These are phyloP conservation scores for Meleagris gallopavo DNA, from an alignment of 2,113 vertebrate species.

Conservation along the genomic window DNA sequence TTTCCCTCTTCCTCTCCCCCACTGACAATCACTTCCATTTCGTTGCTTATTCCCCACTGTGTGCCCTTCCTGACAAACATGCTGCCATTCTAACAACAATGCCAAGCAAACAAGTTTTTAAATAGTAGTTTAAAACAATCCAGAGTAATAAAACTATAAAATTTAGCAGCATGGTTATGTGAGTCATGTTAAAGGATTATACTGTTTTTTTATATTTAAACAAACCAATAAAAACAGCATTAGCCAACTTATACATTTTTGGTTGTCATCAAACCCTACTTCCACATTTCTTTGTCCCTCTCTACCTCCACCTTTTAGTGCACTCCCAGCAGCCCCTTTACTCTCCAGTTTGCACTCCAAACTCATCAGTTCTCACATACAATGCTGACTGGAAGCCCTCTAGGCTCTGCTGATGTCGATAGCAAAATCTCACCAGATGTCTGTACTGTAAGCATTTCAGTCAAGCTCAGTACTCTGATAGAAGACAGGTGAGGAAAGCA, in stretches of 20 bases:
- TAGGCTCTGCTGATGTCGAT: neutral
- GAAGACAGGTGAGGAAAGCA: neutral
- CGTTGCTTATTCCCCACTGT: slow-evolving; percentile 8
- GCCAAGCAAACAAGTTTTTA: neutral
- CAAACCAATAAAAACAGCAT: neutral
- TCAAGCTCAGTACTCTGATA: neutral
- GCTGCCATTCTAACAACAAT: neutral
- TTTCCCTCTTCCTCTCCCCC: slow-evolving; percentile 25
- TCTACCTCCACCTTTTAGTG: neutral
- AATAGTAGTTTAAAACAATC: neutral
- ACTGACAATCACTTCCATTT: slow-evolving; percentile 24
- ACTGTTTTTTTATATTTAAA: neutral
- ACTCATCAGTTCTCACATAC: neutral
- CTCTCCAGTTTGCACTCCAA: neutral
- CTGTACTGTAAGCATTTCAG: fast-evolving
- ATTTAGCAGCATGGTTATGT: neutral
- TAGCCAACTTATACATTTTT: neutral
- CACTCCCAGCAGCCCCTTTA: fast-evolving
- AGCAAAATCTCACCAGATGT: neutral
- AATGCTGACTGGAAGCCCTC: neutral
- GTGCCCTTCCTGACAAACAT: slow-evolving; percentile 15
- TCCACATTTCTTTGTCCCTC: neutral
- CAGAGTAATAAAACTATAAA: neutral
- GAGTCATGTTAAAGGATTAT: neutral
- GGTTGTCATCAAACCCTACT: neutral